Conservation (phyloP, 2,797 vertebrate genomes). For the Bradypodion pumilum region DNA sequence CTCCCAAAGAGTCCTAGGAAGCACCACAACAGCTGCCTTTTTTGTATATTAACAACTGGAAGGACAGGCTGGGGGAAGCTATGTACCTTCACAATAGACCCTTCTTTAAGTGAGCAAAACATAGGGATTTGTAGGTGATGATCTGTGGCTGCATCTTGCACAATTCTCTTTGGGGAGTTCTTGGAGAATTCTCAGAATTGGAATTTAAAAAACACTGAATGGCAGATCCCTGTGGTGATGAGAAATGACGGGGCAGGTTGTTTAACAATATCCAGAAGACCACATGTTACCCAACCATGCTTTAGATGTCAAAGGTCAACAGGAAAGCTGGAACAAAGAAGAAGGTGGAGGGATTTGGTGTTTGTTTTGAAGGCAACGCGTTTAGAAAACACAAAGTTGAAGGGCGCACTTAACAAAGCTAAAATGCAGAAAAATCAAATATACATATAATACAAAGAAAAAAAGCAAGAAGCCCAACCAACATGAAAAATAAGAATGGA, state of each 20-base stretch:
- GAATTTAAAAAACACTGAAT: too few relatives aligned
- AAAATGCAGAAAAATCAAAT: conserved; percentile 46
- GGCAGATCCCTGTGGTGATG: background rate
- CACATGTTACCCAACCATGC: background rate
- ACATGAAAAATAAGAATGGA: background rate
- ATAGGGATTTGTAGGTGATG: too few relatives aligned
- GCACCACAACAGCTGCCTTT: too few relatives aligned
- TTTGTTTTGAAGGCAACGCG: conserved; percentile 9
- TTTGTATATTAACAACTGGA: too few relatives aligned
- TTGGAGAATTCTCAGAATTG: too few relatives aligned
- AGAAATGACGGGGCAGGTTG: background rate
- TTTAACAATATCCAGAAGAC: background rate
- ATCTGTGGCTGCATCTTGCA: too few relatives aligned
- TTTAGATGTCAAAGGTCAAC: background rate
- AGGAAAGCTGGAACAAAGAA: conserved; percentile 7
- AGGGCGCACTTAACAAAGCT: background rate
- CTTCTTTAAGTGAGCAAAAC: too few relatives aligned
- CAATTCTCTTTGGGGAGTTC: too few relatives aligned
- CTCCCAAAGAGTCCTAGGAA: too few relatives aligned
- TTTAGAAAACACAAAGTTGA: conserved; percentile 26
- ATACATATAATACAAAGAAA: conserved; percentile 28
- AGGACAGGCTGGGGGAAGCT: too few relatives aligned
- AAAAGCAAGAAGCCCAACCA: conserved; percentile 36
- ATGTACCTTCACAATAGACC: too few relatives aligned
- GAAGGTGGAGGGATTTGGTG: background rate